Evolutionary conservation across 2,113 vertebrate species (phyloP).

Genomic region (Gymnarchus niloticus): DNA sequence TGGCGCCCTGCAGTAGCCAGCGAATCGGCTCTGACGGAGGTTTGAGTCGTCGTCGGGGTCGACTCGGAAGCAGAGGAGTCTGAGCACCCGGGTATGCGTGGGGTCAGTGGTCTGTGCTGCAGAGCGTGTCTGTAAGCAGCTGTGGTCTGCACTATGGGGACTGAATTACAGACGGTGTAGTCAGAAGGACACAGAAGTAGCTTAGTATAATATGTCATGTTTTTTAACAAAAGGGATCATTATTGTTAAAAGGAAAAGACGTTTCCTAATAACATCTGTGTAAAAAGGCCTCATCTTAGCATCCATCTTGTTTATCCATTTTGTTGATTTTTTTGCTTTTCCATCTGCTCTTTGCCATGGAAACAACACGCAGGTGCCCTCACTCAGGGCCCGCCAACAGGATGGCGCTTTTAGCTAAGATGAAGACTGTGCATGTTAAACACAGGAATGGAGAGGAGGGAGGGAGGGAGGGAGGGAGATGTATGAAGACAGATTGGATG

Average conservation of each 20-base stretch:
- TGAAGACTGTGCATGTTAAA: not conserved
- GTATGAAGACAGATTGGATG: not conserved
- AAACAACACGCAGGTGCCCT: not conserved
- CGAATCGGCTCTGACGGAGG: not conserved
- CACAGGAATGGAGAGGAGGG: not conserved
- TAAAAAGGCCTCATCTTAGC: not conserved
- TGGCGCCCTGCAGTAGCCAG: not conserved
- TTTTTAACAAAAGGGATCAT: not conserved
- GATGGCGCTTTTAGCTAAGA: not conserved
- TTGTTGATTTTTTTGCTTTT: not conserved
- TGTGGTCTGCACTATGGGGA: not conserved
- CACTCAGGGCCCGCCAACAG: not conserved
- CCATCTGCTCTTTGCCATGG: not conserved
- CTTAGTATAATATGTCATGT: too few species aligned
- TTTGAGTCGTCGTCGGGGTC: not conserved
- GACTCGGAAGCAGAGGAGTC: not conserved
- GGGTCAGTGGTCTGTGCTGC: not conserved
- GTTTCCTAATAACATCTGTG: not conserved
- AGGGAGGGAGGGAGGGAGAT: not conserved
- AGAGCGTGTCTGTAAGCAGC: not conserved
- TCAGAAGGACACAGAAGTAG: not conserved
- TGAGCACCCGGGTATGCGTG: too few species aligned
- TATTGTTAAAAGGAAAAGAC: not conserved
- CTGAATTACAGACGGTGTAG: not conserved
- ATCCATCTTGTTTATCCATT: not conserved